Conservation (phyloP, 2,113 vertebrate species). For the Eretmochelys imbricata region DNA sequence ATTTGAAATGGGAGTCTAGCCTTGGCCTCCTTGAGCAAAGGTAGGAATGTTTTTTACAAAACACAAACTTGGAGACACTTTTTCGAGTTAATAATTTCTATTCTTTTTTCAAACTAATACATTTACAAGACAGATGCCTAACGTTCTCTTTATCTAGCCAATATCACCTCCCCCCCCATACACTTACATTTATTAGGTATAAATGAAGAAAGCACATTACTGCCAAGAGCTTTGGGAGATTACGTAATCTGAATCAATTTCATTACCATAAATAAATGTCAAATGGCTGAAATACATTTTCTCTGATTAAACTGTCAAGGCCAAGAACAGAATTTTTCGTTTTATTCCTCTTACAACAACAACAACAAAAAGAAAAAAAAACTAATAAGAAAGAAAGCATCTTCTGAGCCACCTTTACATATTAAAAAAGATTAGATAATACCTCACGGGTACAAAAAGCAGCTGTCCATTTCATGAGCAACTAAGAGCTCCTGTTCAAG, state of each 20-base stretch:
- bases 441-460: not conserved
- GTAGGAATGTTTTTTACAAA: not conserved
- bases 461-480: not conserved
- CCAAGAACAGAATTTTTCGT: constrained; percentile 61
- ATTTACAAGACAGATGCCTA: not conserved
- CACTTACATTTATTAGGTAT: constrained; percentile 50
- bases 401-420: not conserved
- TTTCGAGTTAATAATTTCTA: not conserved
- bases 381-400: not conserved
- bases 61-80: not conserved
- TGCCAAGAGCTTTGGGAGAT: constrained; percentile 40
- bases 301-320: constrained; percentile 77
- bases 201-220: constrained; percentile 16
- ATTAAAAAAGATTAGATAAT: not conserved
- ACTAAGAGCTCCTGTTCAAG: not conserved
- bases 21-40: not conserved
- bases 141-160: not conserved
- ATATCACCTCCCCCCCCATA: not conserved
- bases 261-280: constrained; percentile 79
- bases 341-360: not conserved
- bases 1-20: not conserved
- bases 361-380: not conserved
- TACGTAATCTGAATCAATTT: constrained; percentile 67
- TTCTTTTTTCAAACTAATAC: not conserved
- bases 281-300: constrained; percentile 67